Evolutionary conservation across 2,797 vertebrate genomes (phyloP).

Genomic region (Peromyscus nudipes): DNA sequence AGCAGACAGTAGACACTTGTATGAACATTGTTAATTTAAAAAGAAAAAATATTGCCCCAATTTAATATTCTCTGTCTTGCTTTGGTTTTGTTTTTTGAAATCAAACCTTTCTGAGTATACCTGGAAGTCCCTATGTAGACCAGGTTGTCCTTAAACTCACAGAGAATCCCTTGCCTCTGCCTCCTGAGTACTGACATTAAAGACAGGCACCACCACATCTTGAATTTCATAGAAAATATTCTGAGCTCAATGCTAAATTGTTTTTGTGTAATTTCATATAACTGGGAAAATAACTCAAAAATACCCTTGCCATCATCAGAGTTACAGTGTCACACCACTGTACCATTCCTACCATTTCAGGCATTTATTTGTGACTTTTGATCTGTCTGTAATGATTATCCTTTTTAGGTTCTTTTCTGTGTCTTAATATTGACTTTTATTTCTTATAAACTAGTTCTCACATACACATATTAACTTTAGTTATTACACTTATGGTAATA

Average conservation of each 20-base stretch:
- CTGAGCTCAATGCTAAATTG: too few relatives aligned
- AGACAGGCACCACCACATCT: not conserved
- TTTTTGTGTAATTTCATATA: too few relatives aligned
- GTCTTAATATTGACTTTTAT: not conserved
- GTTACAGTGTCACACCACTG: too few relatives aligned
- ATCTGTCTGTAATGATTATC: too few relatives aligned
- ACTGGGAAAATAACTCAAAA: too few relatives aligned
- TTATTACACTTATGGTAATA: not conserved
- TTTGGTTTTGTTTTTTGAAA: not conserved
- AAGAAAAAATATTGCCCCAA: too few relatives aligned
- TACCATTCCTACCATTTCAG: not conserved
- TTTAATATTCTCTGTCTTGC: not conserved
- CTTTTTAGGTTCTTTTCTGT: not conserved
- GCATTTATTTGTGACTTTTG: not conserved
- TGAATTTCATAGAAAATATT: too few relatives aligned
- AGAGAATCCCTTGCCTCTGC: too few relatives aligned
- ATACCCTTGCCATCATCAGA: too few relatives aligned
- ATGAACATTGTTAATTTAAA: not conserved
- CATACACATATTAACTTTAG: not conserved
- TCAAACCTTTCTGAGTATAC: not conserved
- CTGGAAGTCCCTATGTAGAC: not conserved
- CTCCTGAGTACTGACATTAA: not conserved
- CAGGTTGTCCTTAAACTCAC: not conserved
- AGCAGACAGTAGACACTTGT: not conserved
- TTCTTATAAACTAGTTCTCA: not conserved